phyloP scores from a whole-genome alignment of 1,140 invertebrate species.

The Ditylenchus dipsaci region DNA sequence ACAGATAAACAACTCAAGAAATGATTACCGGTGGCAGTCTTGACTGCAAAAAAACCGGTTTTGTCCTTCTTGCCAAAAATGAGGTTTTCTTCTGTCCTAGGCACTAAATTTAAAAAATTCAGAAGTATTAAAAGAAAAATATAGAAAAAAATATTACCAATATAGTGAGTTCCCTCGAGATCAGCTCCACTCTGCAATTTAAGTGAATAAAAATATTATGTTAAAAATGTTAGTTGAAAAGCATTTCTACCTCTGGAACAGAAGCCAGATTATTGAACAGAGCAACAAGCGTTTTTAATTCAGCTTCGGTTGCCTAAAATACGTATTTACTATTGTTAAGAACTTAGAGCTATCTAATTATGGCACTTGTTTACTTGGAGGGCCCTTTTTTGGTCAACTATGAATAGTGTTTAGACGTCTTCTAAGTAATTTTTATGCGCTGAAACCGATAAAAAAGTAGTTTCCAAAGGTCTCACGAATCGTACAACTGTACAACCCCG shows the following conservation, averaged over 20 bases:
- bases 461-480: too few relatives aligned
- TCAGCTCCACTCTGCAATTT: slow-evolving; percentile 35
- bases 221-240: too few relatives aligned
- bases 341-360: too few relatives aligned
- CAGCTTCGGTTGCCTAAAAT: slow-evolving; percentile 54
- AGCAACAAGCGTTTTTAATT: slow-evolving; percentile 45
- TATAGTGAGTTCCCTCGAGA: slow-evolving; percentile 40
- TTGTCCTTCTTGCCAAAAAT: slow-evolving; percentile 58
- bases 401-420: too few relatives aligned
- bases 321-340: slow-evolving; percentile 9
- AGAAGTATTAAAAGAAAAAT: neutral
- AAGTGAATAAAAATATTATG: too few relatives aligned
- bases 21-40: slow-evolving; percentile 41
- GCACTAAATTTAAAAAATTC: slow-evolving; percentile 55
- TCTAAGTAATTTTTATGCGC: too few relatives aligned
- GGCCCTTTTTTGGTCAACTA: too few relatives aligned
- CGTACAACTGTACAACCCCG: too few relatives aligned
- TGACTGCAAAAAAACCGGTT: slow-evolving; percentile 51
- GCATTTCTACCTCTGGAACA: slow-evolving; percentile 36
- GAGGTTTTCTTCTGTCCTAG: slow-evolving; percentile 54
- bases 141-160: neutral
- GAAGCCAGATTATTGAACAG: slow-evolving; percentile 43
- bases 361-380: too few relatives aligned
- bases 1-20: neutral
- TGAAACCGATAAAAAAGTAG: too few relatives aligned